Evolutionary conservation across 1,140 invertebrate genomes (phyloP).

Genomic region (Drosophila tsacasi): DNA sequence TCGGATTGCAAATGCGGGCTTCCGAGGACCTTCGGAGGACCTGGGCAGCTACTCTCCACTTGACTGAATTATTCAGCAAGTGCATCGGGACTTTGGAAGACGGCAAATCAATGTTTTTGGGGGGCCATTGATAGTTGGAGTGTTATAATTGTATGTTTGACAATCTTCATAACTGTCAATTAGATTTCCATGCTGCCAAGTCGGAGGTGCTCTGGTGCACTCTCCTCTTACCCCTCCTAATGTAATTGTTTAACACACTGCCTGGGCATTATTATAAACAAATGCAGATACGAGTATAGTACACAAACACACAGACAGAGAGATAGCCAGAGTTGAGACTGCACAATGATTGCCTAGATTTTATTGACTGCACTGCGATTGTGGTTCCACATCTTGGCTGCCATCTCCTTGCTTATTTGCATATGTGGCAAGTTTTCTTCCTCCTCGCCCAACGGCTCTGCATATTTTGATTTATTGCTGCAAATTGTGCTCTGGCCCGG

Average conservation of each 20-base stretch:
- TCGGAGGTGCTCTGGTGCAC: neutral
- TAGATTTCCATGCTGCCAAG: constrained; percentile 69
- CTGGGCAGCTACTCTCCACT: constrained; percentile 13
- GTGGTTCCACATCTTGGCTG: constrained; percentile 20
- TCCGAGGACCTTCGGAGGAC: neutral
- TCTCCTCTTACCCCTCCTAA: constrained; percentile 23
- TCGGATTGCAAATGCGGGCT: constrained; percentile 35
- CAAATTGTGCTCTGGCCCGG: constrained; percentile 27
- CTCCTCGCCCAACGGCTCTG: constrained; percentile 17
- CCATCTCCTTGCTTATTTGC: constrained; percentile 25
- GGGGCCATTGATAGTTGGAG: constrained; percentile 57
- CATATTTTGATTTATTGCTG: constrained; percentile 43
- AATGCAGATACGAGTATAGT: no score
- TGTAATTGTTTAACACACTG: constrained; percentile 81
- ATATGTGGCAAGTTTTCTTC: constrained; percentile 20
- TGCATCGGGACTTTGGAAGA: constrained; percentile 6
- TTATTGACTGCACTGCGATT: constrained; percentile 72
- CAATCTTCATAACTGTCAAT: constrained; percentile 84
- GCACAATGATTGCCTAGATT: constrained; percentile 65
- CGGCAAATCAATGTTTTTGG: constrained; percentile 60
- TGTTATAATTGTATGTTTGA: constrained; percentile 82
- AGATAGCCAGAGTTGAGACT: neutral
- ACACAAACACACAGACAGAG: no score
- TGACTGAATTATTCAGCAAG: constrained; percentile 56
- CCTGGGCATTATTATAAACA: constrained; percentile 80